A percentile compares a stretch with the other conserved stretches of the same genome.
phyloP scores from a whole-genome alignment of 1,140 invertebrate genomes.

The Euura lappo region DNA sequence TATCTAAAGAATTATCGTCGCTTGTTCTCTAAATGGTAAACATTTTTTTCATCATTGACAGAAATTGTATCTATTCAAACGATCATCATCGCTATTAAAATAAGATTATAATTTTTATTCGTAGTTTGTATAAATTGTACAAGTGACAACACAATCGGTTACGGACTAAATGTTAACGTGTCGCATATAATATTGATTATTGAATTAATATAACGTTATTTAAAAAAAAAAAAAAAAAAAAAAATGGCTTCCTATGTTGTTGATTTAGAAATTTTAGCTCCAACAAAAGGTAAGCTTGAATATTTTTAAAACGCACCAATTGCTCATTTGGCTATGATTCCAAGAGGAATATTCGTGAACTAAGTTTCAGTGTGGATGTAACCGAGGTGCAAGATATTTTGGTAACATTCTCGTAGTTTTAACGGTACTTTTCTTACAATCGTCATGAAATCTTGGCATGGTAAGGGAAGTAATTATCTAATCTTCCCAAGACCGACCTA shows the following conservation, averaged over 20 bases:
- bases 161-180: conserved; percentile 7
- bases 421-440: too few species aligned
- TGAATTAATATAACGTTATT: conserved; percentile 47
- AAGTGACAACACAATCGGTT: background rate
- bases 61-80: background rate
- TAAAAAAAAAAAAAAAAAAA: conserved; percentile 21
- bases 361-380: too few species aligned
- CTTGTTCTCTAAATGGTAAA: background rate
- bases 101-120: background rate
- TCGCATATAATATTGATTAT: conserved; percentile 18
- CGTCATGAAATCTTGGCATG: too few species aligned
- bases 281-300: conserved; percentile 48
- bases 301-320: conserved; percentile 36
- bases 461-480: too few species aligned
- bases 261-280: conserved; percentile 44
- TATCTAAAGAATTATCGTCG: background rate
- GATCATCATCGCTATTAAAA: background rate
- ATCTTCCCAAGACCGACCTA: too few species aligned
- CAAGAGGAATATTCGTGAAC: too few species aligned
- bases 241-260: conserved; percentile 50
- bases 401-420: too few species aligned
- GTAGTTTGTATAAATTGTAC: background rate
- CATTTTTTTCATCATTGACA: background rate
- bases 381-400: too few species aligned
- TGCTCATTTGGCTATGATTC: background rate